A percentile compares a stretch with the other conserved stretches of the same genome.
Conservation (phyloP, 2,888 invertebrate species). For the Petrophora chlorosata region DNA sequence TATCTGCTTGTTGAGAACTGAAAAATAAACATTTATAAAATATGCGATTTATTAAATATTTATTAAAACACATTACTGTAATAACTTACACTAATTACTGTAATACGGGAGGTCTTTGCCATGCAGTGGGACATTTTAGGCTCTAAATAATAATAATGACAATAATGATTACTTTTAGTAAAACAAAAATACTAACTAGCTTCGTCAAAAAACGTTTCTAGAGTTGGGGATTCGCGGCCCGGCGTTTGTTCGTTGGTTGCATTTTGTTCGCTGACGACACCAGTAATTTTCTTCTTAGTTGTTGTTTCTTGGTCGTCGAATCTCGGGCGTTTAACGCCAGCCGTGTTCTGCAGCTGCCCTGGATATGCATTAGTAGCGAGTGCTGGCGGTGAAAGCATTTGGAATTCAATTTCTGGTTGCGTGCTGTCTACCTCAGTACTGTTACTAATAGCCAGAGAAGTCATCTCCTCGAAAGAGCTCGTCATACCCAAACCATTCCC, state of each 20-base stretch:
- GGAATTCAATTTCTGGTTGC: slow-evolving; percentile 2
- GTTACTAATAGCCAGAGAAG: not conserved
- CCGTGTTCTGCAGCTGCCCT: slow-evolving; percentile 7
- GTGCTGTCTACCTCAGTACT: not conserved
- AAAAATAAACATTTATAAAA: slow-evolving; percentile 31
- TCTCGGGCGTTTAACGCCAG: slow-evolving; percentile 44
- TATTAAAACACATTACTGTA: too few relatives aligned
- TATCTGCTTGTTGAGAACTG: slow-evolving; percentile 48
- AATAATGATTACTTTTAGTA: too few relatives aligned
- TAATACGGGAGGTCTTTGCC: too few relatives aligned
- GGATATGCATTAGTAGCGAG: not conserved
- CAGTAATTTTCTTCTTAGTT: slow-evolving; percentile 43
- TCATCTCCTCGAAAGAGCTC: not conserved
- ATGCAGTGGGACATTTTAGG: too few relatives aligned
- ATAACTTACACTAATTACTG: too few relatives aligned
- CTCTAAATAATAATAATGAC: too few relatives aligned
- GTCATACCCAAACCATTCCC: not conserved
- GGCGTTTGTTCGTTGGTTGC: not conserved
- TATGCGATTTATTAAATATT: not conserved
- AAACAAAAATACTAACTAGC: slow-evolving; percentile 40
- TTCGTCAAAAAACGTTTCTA: slow-evolving; percentile 49
- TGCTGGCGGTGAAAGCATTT: slow-evolving; percentile 4
- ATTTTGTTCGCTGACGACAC: slow-evolving; percentile 14
- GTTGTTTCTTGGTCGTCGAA: slow-evolving; percentile 31
- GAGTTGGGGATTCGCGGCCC: slow-evolving; percentile 24